phyloP scores from a whole-genome alignment of 1,140 invertebrate species.

The Holotrichia oblita region DNA sequence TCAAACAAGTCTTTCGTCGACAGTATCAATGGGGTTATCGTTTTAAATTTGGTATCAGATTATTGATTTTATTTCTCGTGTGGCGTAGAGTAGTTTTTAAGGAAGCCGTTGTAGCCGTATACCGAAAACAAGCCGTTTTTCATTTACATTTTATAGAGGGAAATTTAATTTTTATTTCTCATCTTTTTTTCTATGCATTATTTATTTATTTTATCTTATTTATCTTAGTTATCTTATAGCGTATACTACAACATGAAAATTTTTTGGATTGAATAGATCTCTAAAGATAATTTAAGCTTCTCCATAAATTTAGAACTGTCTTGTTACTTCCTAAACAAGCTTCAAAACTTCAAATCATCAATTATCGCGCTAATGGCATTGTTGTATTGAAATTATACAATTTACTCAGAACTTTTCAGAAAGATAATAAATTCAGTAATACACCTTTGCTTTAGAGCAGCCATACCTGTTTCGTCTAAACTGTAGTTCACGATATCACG shows the following conservation, averaged over 20 bases:
- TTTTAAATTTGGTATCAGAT: constrained; percentile 34
- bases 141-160: not conserved
- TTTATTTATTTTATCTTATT: not conserved
- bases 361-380: not conserved
- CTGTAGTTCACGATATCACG: too few species aligned
- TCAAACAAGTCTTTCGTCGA: not conserved
- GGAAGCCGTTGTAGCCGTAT: not conserved
- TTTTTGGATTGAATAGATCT: not conserved
- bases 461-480: too few species aligned
- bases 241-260: not conserved
- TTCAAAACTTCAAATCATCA: not conserved
- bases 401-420: too few species aligned
- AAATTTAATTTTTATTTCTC: too few species aligned
- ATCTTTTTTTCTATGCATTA: not conserved
- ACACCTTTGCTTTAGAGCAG: too few species aligned
- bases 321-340: not conserved
- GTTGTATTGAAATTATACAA: too few species aligned
- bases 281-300: not conserved
- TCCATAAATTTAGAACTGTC: not conserved
- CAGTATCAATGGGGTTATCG: constrained; percentile 36
- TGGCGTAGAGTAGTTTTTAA: constrained; percentile 23
- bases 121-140: not conserved
- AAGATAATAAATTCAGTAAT: too few species aligned
- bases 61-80: constrained; percentile 32
- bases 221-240: not conserved